Conservation (phyloP, 2,113 vertebrate species). For the Ameiurus melas region DNA sequence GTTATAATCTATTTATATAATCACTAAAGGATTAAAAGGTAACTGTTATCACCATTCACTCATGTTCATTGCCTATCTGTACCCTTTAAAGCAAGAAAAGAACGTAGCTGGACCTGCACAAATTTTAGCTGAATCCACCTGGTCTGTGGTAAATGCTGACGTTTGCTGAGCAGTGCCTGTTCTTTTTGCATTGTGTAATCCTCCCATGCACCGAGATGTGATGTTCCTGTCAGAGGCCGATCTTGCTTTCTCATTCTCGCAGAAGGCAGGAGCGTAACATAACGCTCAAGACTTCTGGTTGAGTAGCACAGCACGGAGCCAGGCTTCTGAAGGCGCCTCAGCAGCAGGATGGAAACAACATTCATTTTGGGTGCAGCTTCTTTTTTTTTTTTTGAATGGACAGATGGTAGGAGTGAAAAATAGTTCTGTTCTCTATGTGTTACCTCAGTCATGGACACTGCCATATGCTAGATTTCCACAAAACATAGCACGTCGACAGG, state of each 20-base stretch:
- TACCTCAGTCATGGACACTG: slow-evolving; percentile 60
- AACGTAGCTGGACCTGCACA: slow-evolving; percentile 9
- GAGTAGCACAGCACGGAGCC: slow-evolving; percentile 59
- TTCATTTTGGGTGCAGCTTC: slow-evolving; percentile 54
- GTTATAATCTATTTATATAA: neutral
- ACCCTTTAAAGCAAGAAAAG: neutral
- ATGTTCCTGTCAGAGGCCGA: slow-evolving; percentile 50
- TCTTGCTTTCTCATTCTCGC: slow-evolving; percentile 31
- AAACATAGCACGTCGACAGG: slow-evolving; percentile 41
- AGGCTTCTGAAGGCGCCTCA: slow-evolving; percentile 54
- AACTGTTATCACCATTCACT: neutral
- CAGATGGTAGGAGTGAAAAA: slow-evolving; percentile 68
- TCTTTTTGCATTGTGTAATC: slow-evolving; percentile 44
- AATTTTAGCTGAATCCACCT: neutral
- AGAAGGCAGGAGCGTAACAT: slow-evolving; percentile 52
- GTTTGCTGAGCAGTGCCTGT: slow-evolving; percentile 16
- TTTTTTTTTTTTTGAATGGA: slow-evolving; percentile 58
- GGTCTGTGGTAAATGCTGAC: neutral
- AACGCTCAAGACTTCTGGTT: slow-evolving; percentile 54
- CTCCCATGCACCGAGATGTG: slow-evolving; percentile 44
- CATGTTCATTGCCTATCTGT: neutral
- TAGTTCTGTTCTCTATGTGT: slow-evolving; percentile 62
- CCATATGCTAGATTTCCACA: slow-evolving; percentile 65
- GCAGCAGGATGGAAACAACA: slow-evolving; percentile 55
- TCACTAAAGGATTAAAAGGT: neutral